Evolutionary conservation across 2,113 vertebrate species (phyloP).

Genomic region (Sminthopsis crassicaudata): DNA sequence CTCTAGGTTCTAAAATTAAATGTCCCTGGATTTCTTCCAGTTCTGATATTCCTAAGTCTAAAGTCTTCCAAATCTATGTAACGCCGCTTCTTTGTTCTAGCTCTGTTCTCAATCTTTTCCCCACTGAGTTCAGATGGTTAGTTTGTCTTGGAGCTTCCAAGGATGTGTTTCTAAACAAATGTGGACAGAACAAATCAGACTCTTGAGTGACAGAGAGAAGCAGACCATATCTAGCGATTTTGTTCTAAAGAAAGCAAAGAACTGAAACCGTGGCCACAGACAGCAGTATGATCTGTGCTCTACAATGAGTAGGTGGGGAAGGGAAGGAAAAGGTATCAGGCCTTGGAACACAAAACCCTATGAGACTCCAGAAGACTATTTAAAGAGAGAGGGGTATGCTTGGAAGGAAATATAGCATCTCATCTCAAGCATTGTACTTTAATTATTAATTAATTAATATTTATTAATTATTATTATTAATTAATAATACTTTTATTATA

Average conservation of each 20-base stretch:
- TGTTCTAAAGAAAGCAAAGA: neutral
- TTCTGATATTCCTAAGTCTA: neutral
- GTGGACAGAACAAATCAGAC: neutral
- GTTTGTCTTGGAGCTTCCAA: neutral
- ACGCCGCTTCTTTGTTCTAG: neutral
- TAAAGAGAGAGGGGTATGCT: neutral
- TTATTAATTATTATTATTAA: no score
- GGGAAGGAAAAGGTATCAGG: neutral
- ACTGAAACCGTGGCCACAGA: neutral
- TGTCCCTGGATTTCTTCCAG: neutral
- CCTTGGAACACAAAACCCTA: neutral
- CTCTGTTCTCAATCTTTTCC: neutral
- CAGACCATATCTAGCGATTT: neutral
- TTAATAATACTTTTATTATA: no score
- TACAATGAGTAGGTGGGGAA: neutral
- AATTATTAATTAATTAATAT: no score
- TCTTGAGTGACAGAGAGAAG: neutral
- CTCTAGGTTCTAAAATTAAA: no score
- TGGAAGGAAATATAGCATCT: neutral
- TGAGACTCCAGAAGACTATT: neutral
- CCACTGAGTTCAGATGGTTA: neutral
- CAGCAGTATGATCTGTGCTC: neutral
- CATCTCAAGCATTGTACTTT: neutral
- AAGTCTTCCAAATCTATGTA: neutral
- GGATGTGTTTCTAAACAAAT: neutral